A percentile compares a stretch with the other conserved stretches of the same genome.
Conservation (phyloP, 2,797 vertebrate species). For the Pangasius macronema region DNA sequence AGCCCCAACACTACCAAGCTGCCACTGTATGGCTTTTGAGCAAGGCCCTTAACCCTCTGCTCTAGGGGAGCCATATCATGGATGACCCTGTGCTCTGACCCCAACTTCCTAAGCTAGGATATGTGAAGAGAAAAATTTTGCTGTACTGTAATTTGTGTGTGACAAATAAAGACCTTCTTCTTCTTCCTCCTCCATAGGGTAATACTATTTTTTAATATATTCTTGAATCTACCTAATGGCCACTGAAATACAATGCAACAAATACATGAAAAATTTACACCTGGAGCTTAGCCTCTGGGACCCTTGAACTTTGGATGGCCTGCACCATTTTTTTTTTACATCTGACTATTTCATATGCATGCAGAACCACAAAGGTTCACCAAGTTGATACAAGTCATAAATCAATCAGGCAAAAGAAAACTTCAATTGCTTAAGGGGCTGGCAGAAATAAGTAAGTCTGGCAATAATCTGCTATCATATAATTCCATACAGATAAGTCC, state of each 20-base stretch:
- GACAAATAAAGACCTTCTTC: not conserved
- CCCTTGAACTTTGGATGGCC: constrained; percentile 1
- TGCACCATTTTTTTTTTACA: constrained; percentile 3
- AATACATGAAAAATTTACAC: not conserved
- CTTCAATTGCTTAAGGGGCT: constrained; percentile 3
- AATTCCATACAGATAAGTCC: constrained; percentile 52
- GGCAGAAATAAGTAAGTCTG: constrained; percentile 3
- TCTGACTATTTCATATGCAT: constrained; percentile 15
- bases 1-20: not conserved
- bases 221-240: not conserved
- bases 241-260: not conserved
- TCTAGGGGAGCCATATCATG: not conserved
- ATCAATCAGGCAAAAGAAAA: constrained; percentile 20
- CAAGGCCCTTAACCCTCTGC: not conserved
- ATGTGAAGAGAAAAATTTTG: not conserved
- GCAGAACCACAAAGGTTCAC: not conserved
- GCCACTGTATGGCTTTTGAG: not conserved
- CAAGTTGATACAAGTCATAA: constrained; percentile 14
- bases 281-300: not conserved
- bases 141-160: not conserved
- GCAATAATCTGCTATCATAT: constrained; percentile 19
- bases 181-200: not conserved
- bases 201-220: not conserved
- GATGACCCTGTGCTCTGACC: not conserved
- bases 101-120: not conserved